A percentile compares a stretch with the other conserved stretches of the same genome.
These are phyloP conservation scores for Rhaphigaster nebulosa DNA, from an alignment of 2,888 invertebrate genomes.

Conservation along the genomic window DNA sequence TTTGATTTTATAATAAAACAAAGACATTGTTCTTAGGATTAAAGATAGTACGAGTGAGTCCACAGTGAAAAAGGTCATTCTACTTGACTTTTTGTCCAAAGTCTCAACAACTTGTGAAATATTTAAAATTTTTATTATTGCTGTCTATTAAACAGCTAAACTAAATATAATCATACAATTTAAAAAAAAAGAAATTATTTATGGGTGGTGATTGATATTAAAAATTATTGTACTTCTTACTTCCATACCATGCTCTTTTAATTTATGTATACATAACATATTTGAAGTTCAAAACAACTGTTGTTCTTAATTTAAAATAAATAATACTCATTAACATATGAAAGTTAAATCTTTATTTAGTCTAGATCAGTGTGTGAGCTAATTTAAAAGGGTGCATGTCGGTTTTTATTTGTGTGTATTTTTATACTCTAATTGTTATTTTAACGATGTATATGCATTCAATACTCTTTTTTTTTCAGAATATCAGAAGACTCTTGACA, in stretches of 20 bases:
- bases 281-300: neutral
- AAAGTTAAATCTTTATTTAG: neutral
- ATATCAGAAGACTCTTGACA: conserved; percentile 72
- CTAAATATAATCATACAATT: too few species aligned
- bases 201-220: too few species aligned
- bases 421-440: neutral
- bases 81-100: neutral
- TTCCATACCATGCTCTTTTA: neutral
- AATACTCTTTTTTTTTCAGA: conserved; percentile 65
- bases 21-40: neutral
- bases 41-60: neutral
- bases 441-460: neutral
- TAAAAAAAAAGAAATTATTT: too few species aligned
- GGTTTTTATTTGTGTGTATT: neutral
- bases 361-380: neutral
- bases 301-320: neutral
- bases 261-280: neutral
- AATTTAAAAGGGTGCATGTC: neutral
- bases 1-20: neutral
- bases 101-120: neutral
- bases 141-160: too few species aligned
- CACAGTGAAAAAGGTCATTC: too few species aligned
- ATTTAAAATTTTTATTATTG: neutral
- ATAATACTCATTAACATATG: neutral
- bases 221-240: neutral